A percentile compares a stretch with the other conserved stretches of the same genome.
phyloP scores from a whole-genome alignment of 2,113 vertebrate genomes.

The Cichladusa arquata region DNA sequence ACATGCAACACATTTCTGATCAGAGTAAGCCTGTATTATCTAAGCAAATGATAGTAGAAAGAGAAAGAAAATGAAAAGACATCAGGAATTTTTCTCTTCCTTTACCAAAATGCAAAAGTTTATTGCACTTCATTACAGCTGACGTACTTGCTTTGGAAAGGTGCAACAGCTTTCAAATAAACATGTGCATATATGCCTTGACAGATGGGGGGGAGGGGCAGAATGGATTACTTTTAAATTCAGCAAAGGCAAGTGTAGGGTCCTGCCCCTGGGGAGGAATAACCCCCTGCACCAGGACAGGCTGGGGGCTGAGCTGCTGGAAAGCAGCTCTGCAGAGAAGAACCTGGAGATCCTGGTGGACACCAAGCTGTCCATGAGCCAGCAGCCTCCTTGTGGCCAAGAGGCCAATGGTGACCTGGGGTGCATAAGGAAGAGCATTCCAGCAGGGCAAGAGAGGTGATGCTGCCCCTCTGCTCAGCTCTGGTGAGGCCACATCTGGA shows the following conservation, averaged over 20 bases:
- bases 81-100: background rate
- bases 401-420: rapidly evolving
- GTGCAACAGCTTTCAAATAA: background rate
- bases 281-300: background rate
- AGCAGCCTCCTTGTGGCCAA: background rate
- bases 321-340: background rate
- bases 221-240: background rate
- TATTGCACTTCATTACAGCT: background rate
- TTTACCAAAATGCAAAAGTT: background rate
- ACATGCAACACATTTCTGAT: background rate
- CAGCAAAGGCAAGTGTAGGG: background rate
- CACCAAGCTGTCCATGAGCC: background rate
- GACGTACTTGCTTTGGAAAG: background rate
- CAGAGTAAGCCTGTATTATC: background rate
- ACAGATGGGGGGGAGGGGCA: background rate
- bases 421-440: background rate
- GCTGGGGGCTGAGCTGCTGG: background rate
- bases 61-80: background rate
- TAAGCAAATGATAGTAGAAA: background rate
- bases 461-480: background rate
- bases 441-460: background rate
- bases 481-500: background rate
- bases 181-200: background rate
- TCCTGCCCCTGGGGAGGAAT: background rate
- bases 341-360: background rate